Conservation (phyloP, 2,797 vertebrate genomes). For the Gymnothorax reevesii region DNA sequence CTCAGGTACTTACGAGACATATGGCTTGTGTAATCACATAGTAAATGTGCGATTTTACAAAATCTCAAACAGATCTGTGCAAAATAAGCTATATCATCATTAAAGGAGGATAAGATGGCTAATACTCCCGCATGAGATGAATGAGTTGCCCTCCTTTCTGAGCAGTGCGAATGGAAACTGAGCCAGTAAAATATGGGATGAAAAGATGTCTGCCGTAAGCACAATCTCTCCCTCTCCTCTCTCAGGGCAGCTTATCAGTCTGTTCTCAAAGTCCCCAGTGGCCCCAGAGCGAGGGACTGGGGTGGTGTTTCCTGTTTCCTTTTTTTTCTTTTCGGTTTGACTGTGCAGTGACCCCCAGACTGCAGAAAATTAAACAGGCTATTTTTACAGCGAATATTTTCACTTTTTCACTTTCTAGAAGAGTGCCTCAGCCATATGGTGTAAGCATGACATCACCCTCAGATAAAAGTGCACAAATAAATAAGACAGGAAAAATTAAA, state of each 20-base stretch:
- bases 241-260: neutral
- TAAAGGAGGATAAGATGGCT: neutral
- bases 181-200: neutral
- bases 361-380: constrained; percentile 15
- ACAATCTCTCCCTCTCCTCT: neutral
- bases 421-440: constrained; percentile 24
- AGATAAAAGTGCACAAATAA: constrained; percentile 27
- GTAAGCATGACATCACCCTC: constrained; percentile 31
- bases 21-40: neutral
- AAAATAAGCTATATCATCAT: neutral
- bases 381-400: constrained; percentile 17
- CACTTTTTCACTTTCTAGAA: constrained; percentile 9
- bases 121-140: neutral
- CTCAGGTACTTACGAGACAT: neutral
- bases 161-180: neutral
- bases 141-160: neutral
- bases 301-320: neutral
- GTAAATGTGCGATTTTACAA: neutral
- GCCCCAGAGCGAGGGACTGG: neutral
- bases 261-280: neutral
- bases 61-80: neutral
- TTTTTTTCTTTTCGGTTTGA: neutral
- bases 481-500: constrained; percentile 47
- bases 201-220: neutral
- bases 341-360: neutral